Percentiles rank a stretch among this genome's conserved stretches.
Evolutionary conservation across 2,888 invertebrate genomes (phyloP).

Genomic region (Epistrophella euchroma): DNA sequence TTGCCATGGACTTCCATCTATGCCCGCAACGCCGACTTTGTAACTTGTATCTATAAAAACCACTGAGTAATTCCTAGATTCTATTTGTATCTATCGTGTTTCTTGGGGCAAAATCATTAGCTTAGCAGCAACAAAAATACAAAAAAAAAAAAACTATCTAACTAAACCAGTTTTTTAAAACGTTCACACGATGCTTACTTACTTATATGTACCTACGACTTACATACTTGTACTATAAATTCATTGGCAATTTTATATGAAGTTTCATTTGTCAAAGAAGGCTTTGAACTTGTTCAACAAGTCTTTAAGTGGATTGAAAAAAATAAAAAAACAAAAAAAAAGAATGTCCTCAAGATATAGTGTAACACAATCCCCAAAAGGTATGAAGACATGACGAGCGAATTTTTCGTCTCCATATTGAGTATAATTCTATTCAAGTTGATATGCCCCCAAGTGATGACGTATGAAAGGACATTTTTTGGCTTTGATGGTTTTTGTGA

Average conservation of each 20-base stretch:
- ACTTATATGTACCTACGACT: background rate
- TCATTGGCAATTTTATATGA: slow-evolving; percentile 15
- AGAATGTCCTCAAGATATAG: slow-evolving; percentile 35
- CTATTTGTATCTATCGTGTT: slow-evolving; percentile 60
- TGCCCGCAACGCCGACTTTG: slow-evolving; percentile 5
- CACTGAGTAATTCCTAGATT: slow-evolving; percentile 55
- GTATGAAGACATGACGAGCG: slow-evolving; percentile 7
- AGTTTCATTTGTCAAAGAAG: slow-evolving; percentile 52
- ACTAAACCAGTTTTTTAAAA: slow-evolving; percentile 35
- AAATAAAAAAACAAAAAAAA: slow-evolving; percentile 3
- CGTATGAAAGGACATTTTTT: slow-evolving; percentile 67
- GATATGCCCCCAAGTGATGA: slow-evolving; percentile 61
- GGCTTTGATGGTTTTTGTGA: slow-evolving; percentile 2
- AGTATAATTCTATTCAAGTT: slow-evolving; percentile 14
- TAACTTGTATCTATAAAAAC: slow-evolving; percentile 23
- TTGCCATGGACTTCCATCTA: slow-evolving; percentile 31
- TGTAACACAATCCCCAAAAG: slow-evolving; percentile 46
- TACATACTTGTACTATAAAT: slow-evolving; percentile 7
- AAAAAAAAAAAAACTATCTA: background rate
- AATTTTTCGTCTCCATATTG: background rate
- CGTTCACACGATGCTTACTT: slow-evolving; percentile 29
- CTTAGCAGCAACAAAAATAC: background rate
- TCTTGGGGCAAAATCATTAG: background rate
- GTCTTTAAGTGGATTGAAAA: slow-evolving; percentile 57
- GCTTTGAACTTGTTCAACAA: slow-evolving; percentile 73